Percentiles rank a stretch among this genome's conserved stretches.
Conservation (phyloP, 2,797 vertebrate genomes). For the Semotilus atromaculatus region DNA sequence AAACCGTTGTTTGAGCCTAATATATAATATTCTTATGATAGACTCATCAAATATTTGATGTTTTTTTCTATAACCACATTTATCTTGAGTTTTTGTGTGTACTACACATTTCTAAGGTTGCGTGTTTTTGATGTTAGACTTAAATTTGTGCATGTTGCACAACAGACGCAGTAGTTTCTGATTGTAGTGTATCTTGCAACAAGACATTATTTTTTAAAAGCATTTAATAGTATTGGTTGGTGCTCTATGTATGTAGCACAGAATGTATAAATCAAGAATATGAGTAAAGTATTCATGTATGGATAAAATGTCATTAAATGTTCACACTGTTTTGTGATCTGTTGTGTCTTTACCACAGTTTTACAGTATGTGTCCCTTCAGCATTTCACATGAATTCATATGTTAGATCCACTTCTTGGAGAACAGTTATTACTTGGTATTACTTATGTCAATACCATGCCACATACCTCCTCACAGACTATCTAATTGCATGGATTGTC, state of each 20-base stretch:
- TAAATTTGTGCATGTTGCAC: conserved; percentile 38
- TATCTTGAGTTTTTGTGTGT: not conserved
- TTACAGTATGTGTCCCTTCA: not conserved
- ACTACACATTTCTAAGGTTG: not conserved
- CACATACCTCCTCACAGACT: conserved; percentile 25
- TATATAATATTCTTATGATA: not conserved
- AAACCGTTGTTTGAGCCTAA: not conserved
- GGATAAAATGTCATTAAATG: not conserved
- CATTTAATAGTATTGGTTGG: not conserved
- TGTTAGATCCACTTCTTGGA: conserved; percentile 26
- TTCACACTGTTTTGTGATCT: not conserved
- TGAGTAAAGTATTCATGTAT: not conserved
- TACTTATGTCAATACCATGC: conserved; percentile 7
- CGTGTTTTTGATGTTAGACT: not conserved
- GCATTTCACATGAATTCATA: not conserved
- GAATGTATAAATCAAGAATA: not conserved
- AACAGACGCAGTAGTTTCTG: conserved; percentile 7
- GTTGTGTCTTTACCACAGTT: not conserved
- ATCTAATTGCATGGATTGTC: conserved; percentile 51
- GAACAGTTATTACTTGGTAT: conserved; percentile 8
- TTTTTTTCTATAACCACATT: not conserved
- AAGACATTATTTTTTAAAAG: conserved; percentile 40
- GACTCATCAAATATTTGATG: not conserved
- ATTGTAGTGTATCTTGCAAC: conserved; percentile 59
- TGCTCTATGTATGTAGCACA: not conserved